These are phyloP conservation scores for Acomys russatus DNA, from an alignment of 2,797 vertebrate genomes.

Conservation along the genomic window DNA sequence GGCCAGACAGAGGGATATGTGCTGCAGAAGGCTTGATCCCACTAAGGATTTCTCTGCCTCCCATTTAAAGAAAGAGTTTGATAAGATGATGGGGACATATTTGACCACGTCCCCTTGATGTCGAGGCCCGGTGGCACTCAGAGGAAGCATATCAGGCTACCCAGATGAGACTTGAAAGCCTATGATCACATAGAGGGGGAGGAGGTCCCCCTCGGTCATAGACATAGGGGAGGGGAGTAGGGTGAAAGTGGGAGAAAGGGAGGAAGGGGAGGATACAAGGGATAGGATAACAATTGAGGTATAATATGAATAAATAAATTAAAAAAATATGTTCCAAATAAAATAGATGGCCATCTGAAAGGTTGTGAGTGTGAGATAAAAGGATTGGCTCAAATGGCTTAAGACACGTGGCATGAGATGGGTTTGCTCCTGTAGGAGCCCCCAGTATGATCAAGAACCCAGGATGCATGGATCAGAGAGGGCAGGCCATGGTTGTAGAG, in stretches of 20 bases:
- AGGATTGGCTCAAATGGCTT: not conserved
- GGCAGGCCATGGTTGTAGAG: not conserved
- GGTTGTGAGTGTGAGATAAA: not conserved
- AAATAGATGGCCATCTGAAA: constrained; percentile 59
- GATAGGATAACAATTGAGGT: too few relatives aligned
- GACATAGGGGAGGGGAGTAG: too few relatives aligned
- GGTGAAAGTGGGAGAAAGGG: too few relatives aligned
- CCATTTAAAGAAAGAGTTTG: constrained; percentile 43
- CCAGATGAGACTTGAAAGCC: too few relatives aligned
- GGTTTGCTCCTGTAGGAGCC: not conserved
- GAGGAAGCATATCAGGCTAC: too few relatives aligned
- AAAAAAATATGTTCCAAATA: constrained; percentile 46
- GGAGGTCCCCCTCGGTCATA: too few relatives aligned
- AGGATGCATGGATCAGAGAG: not conserved
- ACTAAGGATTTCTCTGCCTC: constrained; percentile 59
- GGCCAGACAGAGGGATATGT: constrained; percentile 62
- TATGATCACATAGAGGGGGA: too few relatives aligned
- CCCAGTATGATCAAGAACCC: not conserved
- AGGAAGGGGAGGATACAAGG: too few relatives aligned
- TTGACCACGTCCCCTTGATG: too few relatives aligned
- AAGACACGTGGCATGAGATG: not conserved
- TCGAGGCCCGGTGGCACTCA: too few relatives aligned
- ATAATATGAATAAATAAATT: too few relatives aligned
- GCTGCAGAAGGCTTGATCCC: constrained; percentile 52
- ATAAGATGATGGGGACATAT: constrained; percentile 32